phyloP scores from a whole-genome alignment of 2,113 vertebrate genomes.

The Gallinago paraguaiae region DNA sequence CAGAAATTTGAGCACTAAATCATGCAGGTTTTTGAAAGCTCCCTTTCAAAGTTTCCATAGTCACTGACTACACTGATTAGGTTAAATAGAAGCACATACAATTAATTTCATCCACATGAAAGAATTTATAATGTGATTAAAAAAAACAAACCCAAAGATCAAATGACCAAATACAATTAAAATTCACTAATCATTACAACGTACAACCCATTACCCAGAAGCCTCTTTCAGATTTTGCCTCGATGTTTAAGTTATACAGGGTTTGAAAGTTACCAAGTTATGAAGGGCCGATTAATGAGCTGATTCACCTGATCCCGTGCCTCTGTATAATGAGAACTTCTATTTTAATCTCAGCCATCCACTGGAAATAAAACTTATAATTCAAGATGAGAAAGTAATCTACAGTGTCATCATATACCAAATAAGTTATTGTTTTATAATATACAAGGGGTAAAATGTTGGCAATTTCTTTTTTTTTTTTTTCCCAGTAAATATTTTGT shows the following conservation, averaged over 20 bases:
- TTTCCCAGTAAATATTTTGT: neutral
- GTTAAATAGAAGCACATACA: neutral
- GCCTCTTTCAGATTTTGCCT: neutral
- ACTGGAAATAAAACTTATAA: neutral
- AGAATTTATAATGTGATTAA: neutral
- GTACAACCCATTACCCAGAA: neutral
- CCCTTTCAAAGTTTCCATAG: neutral
- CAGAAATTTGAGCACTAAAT: neutral
- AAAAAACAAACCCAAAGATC: neutral
- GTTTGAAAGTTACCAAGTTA: neutral
- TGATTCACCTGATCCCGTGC: rapidly evolving
- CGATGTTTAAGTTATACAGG: neutral
- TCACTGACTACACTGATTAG: neutral
- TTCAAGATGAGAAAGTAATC: neutral
- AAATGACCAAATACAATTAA: neutral
- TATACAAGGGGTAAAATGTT: neutral
- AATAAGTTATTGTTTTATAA: neutral
- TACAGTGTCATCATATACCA: neutral
- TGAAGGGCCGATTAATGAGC: neutral
- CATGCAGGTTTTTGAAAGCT: neutral
- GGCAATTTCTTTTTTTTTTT: neutral
- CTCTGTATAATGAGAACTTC: neutral
- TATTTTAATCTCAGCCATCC: neutral
- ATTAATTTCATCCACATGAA: neutral
- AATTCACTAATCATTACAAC: neutral